Base-by-base conservation (phyloP, 2,113 vertebrate species). In the Octodon degus region DNA sequence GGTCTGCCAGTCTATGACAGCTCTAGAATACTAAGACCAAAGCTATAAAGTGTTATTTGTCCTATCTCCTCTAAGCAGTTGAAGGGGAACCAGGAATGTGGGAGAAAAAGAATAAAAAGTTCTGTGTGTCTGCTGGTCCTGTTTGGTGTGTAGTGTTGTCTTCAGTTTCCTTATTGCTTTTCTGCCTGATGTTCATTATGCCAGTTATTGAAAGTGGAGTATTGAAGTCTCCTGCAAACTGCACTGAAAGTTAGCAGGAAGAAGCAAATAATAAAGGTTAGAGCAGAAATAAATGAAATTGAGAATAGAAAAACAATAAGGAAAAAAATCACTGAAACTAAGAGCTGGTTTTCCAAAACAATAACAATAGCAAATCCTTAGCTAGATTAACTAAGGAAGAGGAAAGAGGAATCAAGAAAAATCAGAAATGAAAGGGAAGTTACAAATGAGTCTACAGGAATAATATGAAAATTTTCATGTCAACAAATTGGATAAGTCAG, bases 251-350 rank as follows among this genome's bases (percentile, higher is more conserved):
- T 90, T 90, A 72, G 53, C n/a, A 86, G 63, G 63, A 65, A 22
- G 55, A 90, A 89, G 55, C 55, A 90, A 65, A 86, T 80, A 90
- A 86, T 72, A 80, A 96, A 93, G 72, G 81, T 74, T 81, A 90
- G 24, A 93, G 63, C n/a, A 81, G 87, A 96, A 93, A 90, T 89
- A 50, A 89, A 76, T 58, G 43, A 90, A 93, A 83, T 58, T 25
- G 34, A 86, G 60, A 74, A 84, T 40, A 96, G 85, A 85, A 76
- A 89, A 83, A 93, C 19, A 89, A 77, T 58, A 67, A 58, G 74
- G 76, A 20, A 77, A 85, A 74, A 83, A 76, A 87, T 91, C 89
- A 22, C 32, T 63, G 34, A 87, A 82, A 82, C 65, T 50, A 81
- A 86, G 76, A 82, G 40, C 86, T 81, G 55, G 40, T 55, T 95